Conservation (phyloP, 2,113 vertebrate genomes). For the Melanocharis versteri region DNA sequence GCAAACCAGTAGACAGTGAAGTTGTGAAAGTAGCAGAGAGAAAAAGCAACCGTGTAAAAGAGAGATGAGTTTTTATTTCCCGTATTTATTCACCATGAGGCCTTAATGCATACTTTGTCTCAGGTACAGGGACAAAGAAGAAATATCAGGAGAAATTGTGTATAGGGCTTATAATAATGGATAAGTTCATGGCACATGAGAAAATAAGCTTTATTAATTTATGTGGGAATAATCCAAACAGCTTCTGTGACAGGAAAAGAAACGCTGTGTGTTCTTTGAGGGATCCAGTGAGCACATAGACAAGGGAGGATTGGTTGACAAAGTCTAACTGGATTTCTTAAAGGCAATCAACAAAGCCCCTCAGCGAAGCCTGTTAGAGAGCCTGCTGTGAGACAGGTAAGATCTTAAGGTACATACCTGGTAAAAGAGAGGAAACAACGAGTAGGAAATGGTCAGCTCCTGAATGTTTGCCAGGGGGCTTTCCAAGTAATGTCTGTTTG, state of each 20-base stretch:
- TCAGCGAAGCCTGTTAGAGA: background rate
- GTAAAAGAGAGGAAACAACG: background rate
- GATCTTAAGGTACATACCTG: background rate
- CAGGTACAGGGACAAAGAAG: background rate
- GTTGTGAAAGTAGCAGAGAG: background rate
- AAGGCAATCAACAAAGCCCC: background rate
- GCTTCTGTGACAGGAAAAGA: background rate
- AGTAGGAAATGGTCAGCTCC: background rate
- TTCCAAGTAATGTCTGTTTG: background rate
- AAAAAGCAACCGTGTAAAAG: rapidly evolving
- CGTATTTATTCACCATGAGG: background rate
- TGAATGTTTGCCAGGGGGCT: background rate
- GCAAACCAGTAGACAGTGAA: background rate
- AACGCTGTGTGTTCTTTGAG: background rate
- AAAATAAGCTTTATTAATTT: background rate
- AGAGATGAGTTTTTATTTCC: background rate
- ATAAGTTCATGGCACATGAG: background rate
- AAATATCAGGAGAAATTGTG: background rate
- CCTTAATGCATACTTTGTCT: background rate
- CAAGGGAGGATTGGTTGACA: background rate
- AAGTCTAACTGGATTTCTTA: background rate
- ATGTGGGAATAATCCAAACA: background rate
- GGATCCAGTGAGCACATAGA: background rate
- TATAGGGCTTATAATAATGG: background rate
- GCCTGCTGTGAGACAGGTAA: background rate